Base-by-base conservation (phyloP, 2,888 invertebrate species). In the Protonemura montana region DNA sequence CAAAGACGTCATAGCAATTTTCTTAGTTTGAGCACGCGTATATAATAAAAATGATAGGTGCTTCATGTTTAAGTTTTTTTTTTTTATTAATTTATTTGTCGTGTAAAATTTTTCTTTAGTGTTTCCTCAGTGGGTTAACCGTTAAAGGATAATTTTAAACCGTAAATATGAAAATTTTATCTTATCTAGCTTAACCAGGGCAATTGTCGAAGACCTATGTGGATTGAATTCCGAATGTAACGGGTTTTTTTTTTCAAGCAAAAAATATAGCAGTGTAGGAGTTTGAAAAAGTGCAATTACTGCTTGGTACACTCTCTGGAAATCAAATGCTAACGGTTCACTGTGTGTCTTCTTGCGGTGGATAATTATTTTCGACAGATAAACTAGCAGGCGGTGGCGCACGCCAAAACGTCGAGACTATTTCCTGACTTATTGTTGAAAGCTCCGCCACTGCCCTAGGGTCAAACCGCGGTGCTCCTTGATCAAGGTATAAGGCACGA, bases 221-320 rank as follows among this genome's bases (percentile, higher is more conserved):
- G 59, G 59, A 59, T 59, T 59, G 59, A 59, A 59, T 16, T 59
- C 16, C 59, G 3, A 59, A 59, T 21, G 59, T 3, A 13, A 41
- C 41, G 41, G 41, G 41, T 41, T 41, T 13, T 5, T 10, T 21
- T 10, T 59, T 21, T 59, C 59, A 59, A 59, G 21, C 21, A 59
- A 10, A 59, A 59, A 59, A 59, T 59, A 21, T 10, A 21, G 59
- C 59, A 59, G 59, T 13, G 59, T 59, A 59, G 59, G 59, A 59
- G 59, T 59, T 21, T 59, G 59, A 59, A 59, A 59, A 59, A 59
- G 59, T 59, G 59, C 59, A 59, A 59, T 59, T 59, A 59, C 59
- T 3, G 21, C 59, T 59, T 59, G 59, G 59, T 59, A 59, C 7
- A 59, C 59, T 59, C 59, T n/a, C n/a, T 13, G 1, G 59, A 10